Evolutionary conservation across 2,797 vertebrate genomes (phyloP).

Genomic region (Chelonia mydas): DNA sequence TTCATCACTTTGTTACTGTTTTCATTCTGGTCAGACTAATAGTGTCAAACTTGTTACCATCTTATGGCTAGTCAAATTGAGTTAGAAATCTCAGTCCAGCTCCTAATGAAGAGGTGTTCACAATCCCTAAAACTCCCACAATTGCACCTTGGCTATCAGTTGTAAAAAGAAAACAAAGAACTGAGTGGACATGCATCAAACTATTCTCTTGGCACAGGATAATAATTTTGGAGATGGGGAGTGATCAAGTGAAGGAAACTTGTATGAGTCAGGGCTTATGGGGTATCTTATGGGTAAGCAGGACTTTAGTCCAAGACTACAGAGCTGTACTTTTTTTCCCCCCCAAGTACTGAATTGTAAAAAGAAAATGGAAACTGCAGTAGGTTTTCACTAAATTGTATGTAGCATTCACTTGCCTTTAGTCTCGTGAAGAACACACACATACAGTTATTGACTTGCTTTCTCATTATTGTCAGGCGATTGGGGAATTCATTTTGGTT

Average conservation of each 20-base stretch:
- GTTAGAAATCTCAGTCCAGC: background rate
- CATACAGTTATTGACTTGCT: background rate
- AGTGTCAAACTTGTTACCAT: background rate
- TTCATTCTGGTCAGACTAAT: background rate
- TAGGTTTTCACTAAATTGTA: background rate
- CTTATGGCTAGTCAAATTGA: slow-evolving; percentile 3
- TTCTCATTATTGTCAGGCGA: slow-evolving; percentile 83
- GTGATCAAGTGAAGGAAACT: background rate
- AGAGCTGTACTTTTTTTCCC: background rate
- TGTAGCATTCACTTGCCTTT: background rate
- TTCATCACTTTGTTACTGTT: background rate
- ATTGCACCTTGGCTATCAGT: background rate
- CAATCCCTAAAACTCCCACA: background rate
- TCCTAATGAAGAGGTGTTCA: background rate
- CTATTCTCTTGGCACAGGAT: background rate
- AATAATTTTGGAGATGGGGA: background rate
- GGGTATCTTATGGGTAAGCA: background rate
- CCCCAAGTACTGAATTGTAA: background rate
- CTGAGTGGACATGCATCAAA: background rate
- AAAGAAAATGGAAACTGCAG: background rate
- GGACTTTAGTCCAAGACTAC: background rate
- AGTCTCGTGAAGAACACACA: background rate
- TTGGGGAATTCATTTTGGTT: slow-evolving; percentile 96
- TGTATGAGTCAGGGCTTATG: background rate
- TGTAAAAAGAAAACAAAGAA: background rate